These are phyloP conservation scores for Dasyprocta punctata DNA, from an alignment of 2,113 vertebrate species.

Conservation along the genomic window DNA sequence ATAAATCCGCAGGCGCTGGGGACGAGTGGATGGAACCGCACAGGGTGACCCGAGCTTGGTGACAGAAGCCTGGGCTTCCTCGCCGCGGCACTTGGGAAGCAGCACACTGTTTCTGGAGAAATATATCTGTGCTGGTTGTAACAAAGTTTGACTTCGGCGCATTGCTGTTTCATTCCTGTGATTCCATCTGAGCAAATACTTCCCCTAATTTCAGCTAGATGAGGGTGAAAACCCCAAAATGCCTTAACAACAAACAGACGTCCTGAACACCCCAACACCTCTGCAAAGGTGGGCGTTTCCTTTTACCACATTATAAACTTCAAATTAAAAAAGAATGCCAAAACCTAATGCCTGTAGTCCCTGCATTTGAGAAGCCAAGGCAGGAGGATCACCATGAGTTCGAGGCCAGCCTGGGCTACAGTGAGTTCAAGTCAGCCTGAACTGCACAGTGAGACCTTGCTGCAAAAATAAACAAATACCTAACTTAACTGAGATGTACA, in stretches of 20 bases:
- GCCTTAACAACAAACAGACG: neutral
- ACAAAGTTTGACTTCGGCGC: neutral
- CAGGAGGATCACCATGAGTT: neutral
- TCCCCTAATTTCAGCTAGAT: neutral
- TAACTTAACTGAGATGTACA: neutral
- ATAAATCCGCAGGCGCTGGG: accelerated
- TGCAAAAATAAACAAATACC: neutral
- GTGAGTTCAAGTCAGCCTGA: neutral
- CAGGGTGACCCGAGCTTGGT: neutral
- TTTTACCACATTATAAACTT: neutral
- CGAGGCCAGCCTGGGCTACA: neutral
- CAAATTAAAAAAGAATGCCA: neutral
- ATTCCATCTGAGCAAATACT: neutral
- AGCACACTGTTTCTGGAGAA: neutral
- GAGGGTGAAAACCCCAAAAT: neutral
- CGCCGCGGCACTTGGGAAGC: neutral
- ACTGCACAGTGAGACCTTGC: neutral
- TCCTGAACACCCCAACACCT: neutral
- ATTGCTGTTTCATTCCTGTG: neutral
- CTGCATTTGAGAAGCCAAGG: neutral
- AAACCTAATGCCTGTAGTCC: neutral
- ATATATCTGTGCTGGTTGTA: neutral
- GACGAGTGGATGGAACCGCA: neutral
- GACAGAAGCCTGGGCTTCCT: neutral
- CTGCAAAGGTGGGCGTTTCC: neutral